phyloP scores from a whole-genome alignment of 1,140 invertebrate genomes.

The Mamestra configurata region DNA sequence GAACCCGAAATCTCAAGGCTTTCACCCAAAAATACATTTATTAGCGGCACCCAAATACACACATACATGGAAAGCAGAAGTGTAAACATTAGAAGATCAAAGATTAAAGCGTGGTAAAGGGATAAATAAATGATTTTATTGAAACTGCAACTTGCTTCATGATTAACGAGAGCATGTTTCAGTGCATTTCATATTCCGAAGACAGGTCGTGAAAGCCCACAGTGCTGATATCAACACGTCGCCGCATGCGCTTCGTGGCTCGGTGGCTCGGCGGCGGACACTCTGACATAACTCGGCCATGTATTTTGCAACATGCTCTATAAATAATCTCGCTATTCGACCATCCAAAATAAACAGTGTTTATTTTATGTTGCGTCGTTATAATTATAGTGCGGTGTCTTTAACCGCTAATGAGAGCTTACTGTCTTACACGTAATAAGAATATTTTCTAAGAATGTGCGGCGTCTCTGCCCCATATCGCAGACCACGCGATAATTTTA shows the following conservation, averaged over 20 bases:
- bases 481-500: slow-evolving; percentile 39
- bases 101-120: neutral
- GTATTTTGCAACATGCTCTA: slow-evolving; percentile 82
- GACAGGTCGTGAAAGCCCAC: slow-evolving; percentile 52
- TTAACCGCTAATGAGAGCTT: slow-evolving; percentile 83
- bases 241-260: slow-evolving; percentile 30
- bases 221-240: slow-evolving; percentile 35
- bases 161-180: neutral
- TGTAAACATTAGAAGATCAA: slow-evolving; percentile 24
- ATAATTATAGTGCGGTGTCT: slow-evolving; percentile 83
- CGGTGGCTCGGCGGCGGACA: slow-evolving; percentile 6
- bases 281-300: slow-evolving; percentile 85
- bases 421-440: slow-evolving; percentile 66
- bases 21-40: slow-evolving; percentile 31
- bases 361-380: slow-evolving; percentile 72
- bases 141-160: slow-evolving; percentile 10
- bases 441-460: slow-evolving; percentile 69
- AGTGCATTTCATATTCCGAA: slow-evolving; percentile 45
- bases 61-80: slow-evolving; percentile 18
- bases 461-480: slow-evolving; percentile 59
- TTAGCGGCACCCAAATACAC: slow-evolving; percentile 9
- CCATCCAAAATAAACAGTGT: slow-evolving; percentile 76
- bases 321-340: slow-evolving; percentile 76
- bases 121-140: slow-evolving; percentile 27
- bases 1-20: slow-evolving; percentile 36